Base-by-base conservation (phyloP, 2,888 invertebrate species). In the Archips crataeganus region DNA sequence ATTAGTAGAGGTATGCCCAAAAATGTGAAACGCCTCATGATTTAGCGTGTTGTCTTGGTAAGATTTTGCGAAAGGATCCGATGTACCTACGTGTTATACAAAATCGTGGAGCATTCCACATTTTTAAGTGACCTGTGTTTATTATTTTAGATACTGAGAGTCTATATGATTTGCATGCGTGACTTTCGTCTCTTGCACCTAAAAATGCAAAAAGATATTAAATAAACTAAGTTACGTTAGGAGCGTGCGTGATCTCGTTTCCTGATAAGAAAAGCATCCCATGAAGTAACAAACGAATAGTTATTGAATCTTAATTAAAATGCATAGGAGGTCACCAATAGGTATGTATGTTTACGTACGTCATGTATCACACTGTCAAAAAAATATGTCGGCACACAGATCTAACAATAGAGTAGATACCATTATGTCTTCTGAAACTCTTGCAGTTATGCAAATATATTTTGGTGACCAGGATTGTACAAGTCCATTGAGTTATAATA, bases 191-290 rank as follows among this genome's bases (percentile, higher is more conserved):
- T n/a, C 54, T 54, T 10, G 10, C 23, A 9, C 10, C 3, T 57
- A 11, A 3, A 11, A 23, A n/a, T 57, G 57, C 23, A 57, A 32
- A 10, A 32, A 57, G 32, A 32, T 57, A 32, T 32, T 32, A 11
- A 57, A 57, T 11, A 32, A 9, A 57, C 32, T 57, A 32, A 57
- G 23, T 23, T 11, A 32, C 32, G 32, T 32, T 64, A 63, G 36
- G 57, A 5, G 42, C 39, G 45, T 59, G 42, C 39, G 45, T 59
- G 64, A 71, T 70, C 70, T 70, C 70, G 45, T 36, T 59, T 70
- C 63, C 54, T 63, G 51, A 32, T 65, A 71, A 13, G 47, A 64
- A 57, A 63, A 23, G 23, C 63, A 71, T 64, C 49, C 23, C 47
- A 13, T 45, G 59, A 49, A 49, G 49, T 71, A 57, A 32, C 23